Base-by-base conservation (phyloP, 2,113 vertebrate genomes). In the Pholis gunnellus region DNA sequence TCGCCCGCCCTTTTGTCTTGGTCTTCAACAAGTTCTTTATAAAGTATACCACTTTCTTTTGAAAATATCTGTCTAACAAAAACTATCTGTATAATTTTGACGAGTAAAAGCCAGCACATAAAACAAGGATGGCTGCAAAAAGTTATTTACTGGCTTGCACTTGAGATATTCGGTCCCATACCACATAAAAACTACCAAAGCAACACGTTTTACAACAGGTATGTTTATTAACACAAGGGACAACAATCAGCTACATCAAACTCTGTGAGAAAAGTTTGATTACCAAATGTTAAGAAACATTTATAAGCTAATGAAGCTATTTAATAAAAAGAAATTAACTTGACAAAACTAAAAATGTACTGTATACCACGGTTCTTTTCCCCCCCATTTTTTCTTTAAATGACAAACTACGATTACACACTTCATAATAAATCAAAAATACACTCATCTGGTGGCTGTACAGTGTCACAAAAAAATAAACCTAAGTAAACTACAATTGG, bases 151-250 rank as follows among this genome's bases (percentile, higher is more conserved):
- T 60, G 29, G 42, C 31, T 46, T 54, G 5, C 44, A 15, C 36
- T 59, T 38, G 34, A 65, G 8, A 64, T 40, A 56, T 13, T 5
- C 31, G 9, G 71, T 15, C 54, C 42, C 31, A 64, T 29, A 11
- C 36, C 20, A 46, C 34, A 75, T 34, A 72, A 42, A 73, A 81
- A n/a, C n/a, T n/a, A n/a, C n/a, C n/a, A n/a, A n/a, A n/a, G n/a
- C 3, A 34, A 65, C 69, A 65, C 10, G 25, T 60, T 79, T 73
- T 17, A 79, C 54, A 66, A 72, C 25, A 79, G 34, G 68, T 68
- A 72, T 72, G 61, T 93, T 93, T 93, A 92, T 88, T 91, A 66
- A 87, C 86, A 93, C 27, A 61, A 81, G 78, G 20, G 75, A 88
- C 84, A 75, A 75, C 78, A 84, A 75, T 71, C 79, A 77, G 69